phyloP scores from a whole-genome alignment of 2,888 invertebrate species.

The Creontiades dilutus region DNA sequence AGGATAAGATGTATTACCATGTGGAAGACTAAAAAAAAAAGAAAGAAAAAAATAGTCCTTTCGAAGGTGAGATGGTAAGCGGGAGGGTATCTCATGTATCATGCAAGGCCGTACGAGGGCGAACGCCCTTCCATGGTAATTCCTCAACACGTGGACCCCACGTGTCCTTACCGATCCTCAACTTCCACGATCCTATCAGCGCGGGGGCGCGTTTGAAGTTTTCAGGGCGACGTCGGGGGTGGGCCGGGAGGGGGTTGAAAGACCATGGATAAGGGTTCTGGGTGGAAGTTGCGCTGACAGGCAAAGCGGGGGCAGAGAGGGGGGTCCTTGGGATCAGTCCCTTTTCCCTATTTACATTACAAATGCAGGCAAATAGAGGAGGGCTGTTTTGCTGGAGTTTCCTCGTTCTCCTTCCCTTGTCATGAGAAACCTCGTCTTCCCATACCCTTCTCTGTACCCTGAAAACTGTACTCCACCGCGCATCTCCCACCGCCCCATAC shows the following conservation, averaged over 20 bases:
- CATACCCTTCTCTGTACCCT: neutral
- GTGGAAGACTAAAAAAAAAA: neutral
- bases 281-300: neutral
- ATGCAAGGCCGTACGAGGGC: conserved; percentile 33
- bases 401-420: neutral
- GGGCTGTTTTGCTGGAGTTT: conserved; percentile 18
- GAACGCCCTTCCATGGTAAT: conserved; percentile 28
- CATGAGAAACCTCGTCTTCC: neutral
- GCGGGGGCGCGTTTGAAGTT: conserved; percentile 2
- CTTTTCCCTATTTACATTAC: conserved; percentile 53
- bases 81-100: conserved; percentile 15
- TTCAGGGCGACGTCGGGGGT: neutral
- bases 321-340: conserved; percentile 27
- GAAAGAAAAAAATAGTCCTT: no score
- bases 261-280: neutral
- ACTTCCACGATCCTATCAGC: neutral
- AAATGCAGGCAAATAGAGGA: conserved; percentile 60
- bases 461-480: neutral
- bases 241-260: neutral
- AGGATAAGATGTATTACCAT: conserved; percentile 62
- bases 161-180: conserved; percentile 47
- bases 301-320: neutral
- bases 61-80: neutral
- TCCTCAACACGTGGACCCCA: conserved; percentile 32
- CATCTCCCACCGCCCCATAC: neutral